These are phyloP conservation scores for Tauraco hartlaubi DNA, from an alignment of 2,797 vertebrate species.

Conservation along the genomic window DNA sequence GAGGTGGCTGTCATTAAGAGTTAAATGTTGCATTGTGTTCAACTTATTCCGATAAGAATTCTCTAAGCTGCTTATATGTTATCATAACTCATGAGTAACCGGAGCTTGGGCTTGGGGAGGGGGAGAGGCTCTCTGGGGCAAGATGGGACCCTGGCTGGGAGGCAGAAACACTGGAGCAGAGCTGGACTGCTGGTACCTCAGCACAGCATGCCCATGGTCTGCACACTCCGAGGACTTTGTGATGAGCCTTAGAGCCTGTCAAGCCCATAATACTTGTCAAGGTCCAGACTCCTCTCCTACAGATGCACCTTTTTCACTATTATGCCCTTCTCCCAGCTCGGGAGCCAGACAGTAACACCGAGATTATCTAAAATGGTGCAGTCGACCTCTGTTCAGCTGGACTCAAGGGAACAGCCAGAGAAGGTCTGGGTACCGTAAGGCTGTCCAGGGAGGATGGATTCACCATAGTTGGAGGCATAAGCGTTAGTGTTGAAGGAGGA, in stretches of 20 bases:
- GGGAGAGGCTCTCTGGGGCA: neutral
- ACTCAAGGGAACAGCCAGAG: neutral
- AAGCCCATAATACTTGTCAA: neutral
- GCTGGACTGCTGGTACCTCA: neutral
- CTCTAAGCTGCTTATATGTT: conserved; percentile 71
- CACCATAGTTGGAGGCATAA: too few species aligned
- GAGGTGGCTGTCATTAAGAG: conserved; percentile 72
- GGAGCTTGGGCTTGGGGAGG: neutral
- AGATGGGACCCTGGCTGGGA: neutral
- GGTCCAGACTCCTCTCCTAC: neutral
- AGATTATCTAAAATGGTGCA: neutral
- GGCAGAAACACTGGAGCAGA: neutral
- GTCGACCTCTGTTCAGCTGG: neutral
- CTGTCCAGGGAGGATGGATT: neutral
- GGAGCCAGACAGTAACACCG: neutral
- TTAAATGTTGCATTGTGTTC: conserved; percentile 68
- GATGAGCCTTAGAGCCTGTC: neutral
- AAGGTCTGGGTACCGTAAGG: neutral
- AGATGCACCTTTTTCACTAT: neutral
- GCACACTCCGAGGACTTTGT: neutral
- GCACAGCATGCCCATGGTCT: neutral
- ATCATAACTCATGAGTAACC: conserved; percentile 56
- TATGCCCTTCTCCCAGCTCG: neutral
- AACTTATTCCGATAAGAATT: conserved; percentile 67
- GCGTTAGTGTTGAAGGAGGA: neutral